Conservation (phyloP, 1,140 invertebrate genomes). For the Cydia strobilella region DNA sequence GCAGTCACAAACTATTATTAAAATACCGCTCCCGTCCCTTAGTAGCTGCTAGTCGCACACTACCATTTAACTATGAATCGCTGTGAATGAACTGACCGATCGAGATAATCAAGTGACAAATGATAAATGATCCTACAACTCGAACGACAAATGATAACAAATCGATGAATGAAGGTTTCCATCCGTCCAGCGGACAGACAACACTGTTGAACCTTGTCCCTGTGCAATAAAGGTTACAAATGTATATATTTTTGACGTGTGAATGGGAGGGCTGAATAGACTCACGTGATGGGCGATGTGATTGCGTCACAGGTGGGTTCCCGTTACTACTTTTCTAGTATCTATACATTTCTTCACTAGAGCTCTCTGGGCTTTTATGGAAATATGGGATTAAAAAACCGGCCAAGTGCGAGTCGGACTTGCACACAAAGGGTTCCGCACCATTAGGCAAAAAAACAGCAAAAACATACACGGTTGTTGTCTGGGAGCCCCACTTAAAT, state of each 20-base stretch:
- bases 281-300: neutral
- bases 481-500: no score
- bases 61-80: neutral
- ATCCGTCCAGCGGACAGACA: neutral
- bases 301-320: conserved; percentile 4
- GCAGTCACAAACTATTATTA: no score
- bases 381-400: no score
- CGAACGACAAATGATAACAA: neutral
- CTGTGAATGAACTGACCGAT: conserved; percentile 9
- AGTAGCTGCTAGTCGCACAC: neutral
- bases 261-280: conserved; percentile 12
- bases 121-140: neutral
- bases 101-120: neutral
- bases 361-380: no score
- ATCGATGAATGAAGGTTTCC: neutral
- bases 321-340: neutral
- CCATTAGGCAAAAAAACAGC: no score
- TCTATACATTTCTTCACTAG: no score
- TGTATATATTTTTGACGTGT: neutral
- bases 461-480: no score
- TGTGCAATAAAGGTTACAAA: neutral
- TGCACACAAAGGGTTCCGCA: no score
- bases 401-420: no score
- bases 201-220: neutral
- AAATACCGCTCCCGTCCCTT: neutral